Base-by-base conservation (phyloP, 2,888 invertebrate species). In the Dryobotodes eremita region DNA sequence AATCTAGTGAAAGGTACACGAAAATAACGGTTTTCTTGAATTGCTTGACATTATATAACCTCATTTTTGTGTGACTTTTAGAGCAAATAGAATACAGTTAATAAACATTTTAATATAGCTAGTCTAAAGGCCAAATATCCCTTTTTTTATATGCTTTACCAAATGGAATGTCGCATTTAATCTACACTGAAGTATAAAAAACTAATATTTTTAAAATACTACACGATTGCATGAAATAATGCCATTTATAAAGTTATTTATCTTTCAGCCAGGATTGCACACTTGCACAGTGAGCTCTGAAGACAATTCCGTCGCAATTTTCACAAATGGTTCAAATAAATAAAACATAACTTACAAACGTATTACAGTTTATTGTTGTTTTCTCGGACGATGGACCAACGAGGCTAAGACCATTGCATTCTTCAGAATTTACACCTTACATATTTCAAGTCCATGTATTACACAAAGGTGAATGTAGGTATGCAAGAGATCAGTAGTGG, bases 281-380 rank as follows among this genome's bases (percentile, higher is more conserved):
- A 69, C 42, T 74, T 57, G 61, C 69, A 66, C 82, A 79, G 50
- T 70, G 79, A 75, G 71, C 79, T 64, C 53, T 76, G 72, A 59
- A 80, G 74, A 82, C 84, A 86, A 83, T 86, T 80, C 75, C 73
- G 53, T 77, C 66, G 79, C 86, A 77, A 81, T 86, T 80, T 75
- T 55, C 71, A 71, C 66, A 79, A 86, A 88, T 73, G 69, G 66
- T 84, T 71, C 55, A 83, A 79, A 88, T 86, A 87, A 86, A 86
- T 88, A 83, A 83, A 79, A 88, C 76, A 75, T 86, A 75, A 79
- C 76, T 71, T 66, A 72, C 71, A 74, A 79, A 70, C 69, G 66
- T 82, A 82, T 82, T 87, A 79, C 69, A 65, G 65, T 71, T 80
- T 79, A 73, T 74, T 68, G 79, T 65, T 72, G 36, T 68, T 59